These are phyloP conservation scores for Patella vulgata DNA, from an alignment of 1,140 invertebrate genomes.

Conservation along the genomic window DNA sequence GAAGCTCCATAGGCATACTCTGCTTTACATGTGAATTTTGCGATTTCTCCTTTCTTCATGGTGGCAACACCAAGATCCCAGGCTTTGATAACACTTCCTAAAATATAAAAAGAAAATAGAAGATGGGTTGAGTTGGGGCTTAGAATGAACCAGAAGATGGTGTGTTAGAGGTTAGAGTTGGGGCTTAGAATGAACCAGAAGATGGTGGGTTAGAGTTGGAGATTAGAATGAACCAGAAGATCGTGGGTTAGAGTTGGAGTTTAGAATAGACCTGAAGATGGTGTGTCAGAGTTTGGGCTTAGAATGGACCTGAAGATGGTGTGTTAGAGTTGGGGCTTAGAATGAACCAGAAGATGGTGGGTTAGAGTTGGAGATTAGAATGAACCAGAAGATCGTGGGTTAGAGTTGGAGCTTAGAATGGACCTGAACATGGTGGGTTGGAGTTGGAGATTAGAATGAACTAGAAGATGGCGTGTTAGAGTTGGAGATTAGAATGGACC, in stretches of 20 bases:
- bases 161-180: neutral
- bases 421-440: neutral
- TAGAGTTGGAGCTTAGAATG: neutral
- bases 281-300: neutral
- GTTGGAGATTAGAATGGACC: too few species aligned
- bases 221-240: neutral
- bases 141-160: neutral
- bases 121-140: neutral
- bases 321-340: neutral
- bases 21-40: slow-evolving; percentile 84
- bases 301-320: neutral
- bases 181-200: neutral
- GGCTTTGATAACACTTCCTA: slow-evolving; percentile 87
- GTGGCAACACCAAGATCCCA: slow-evolving; percentile 95
- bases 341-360: neutral
- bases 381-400: neutral
- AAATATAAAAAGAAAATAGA: slow-evolving; percentile 16
- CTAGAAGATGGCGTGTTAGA: neutral
- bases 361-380: neutral
- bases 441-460: neutral
- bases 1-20: slow-evolving; percentile 91
- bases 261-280: neutral
- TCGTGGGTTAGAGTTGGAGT: neutral
- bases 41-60: slow-evolving; percentile 93
- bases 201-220: neutral